Percentiles rank a stretch among this genome's conserved stretches.
Evolutionary conservation across 2,888 invertebrate species (phyloP).

Genomic region (Clostera curtula): DNA sequence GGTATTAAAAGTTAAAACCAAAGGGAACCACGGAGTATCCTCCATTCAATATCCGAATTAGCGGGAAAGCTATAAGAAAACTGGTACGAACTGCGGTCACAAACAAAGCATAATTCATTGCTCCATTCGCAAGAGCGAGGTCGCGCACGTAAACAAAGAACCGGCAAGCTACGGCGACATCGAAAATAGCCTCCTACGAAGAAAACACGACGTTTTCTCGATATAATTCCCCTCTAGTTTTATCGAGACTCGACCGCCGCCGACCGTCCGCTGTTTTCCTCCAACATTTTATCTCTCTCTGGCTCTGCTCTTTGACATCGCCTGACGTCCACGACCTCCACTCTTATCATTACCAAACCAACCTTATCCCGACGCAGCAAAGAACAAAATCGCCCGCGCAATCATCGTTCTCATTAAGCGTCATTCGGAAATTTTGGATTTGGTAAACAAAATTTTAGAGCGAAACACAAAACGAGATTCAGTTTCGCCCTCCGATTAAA

Average conservation of each 20-base stretch:
- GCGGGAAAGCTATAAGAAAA: conserved; percentile 17
- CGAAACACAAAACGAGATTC: conserved; percentile 30
- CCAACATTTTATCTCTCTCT: conserved; percentile 58
- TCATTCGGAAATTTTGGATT: conserved; percentile 61
- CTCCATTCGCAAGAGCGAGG: conserved; percentile 17
- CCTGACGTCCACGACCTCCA: conserved; percentile 48
- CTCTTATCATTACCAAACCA: conserved; percentile 32
- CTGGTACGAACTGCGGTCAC: conserved; percentile 19
- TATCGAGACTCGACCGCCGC: conserved; percentile 29
- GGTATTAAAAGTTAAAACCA: conserved; percentile 11
- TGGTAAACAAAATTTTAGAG: conserved; percentile 51
- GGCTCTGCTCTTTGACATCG: conserved; percentile 58
- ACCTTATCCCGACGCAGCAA: conserved; percentile 38
- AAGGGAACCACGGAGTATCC: conserved; percentile 9
- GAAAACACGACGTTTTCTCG: conserved; percentile 25
- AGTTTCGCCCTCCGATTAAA: conserved; percentile 19
- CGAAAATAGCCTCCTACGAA: conserved; percentile 30
- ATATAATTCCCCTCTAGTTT: conserved; percentile 34
- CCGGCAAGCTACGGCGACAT: conserved; percentile 26
- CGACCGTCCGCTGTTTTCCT: conserved; percentile 54
- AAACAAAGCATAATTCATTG: conserved; percentile 29
- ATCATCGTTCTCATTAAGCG: conserved; percentile 65
- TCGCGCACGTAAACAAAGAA: conserved; percentile 21
- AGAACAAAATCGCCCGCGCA: conserved; percentile 34
- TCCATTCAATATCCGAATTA: conserved; percentile 21